Conservation (phyloP, 1,140 invertebrate species). For the Akabosia matsudoensis region DNA sequence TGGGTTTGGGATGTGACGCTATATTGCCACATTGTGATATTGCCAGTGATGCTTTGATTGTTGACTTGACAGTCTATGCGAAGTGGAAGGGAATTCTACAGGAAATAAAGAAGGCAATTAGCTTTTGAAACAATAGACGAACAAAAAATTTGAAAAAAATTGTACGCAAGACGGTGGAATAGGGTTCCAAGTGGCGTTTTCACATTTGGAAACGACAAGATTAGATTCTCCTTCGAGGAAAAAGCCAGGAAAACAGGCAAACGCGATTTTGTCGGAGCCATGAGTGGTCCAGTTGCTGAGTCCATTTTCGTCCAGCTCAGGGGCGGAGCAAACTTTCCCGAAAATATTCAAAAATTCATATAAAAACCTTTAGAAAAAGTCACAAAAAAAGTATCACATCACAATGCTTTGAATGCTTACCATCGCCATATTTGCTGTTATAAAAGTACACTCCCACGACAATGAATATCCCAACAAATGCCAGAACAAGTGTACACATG, state of each 20-base stretch:
- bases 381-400: no score
- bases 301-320: slow-evolving; percentile 35
- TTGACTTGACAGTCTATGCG: slow-evolving; percentile 35
- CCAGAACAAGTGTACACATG: neutral
- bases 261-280: slow-evolving; percentile 26
- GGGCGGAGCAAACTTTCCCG: slow-evolving; percentile 32
- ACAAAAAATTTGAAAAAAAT: neutral
- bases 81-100: slow-evolving; percentile 29
- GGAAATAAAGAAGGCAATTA: neutral
- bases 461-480: neutral
- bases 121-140: neutral
- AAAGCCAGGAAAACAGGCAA: slow-evolving; percentile 39
- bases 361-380: no score
- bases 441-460: slow-evolving; percentile 4
- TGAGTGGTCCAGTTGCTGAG: slow-evolving; percentile 33
- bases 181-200: slow-evolving; percentile 33
- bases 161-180: slow-evolving; percentile 42
- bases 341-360: neutral
- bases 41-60: slow-evolving; percentile 30
- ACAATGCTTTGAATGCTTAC: neutral
- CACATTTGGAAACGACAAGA: slow-evolving; percentile 31
- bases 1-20: neutral
- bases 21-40: slow-evolving; percentile 39
- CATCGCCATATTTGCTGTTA: neutral
- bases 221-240: slow-evolving; percentile 30